Evolutionary conservation across 2,888 invertebrate species (phyloP).

Genomic region (Nebria salina): DNA sequence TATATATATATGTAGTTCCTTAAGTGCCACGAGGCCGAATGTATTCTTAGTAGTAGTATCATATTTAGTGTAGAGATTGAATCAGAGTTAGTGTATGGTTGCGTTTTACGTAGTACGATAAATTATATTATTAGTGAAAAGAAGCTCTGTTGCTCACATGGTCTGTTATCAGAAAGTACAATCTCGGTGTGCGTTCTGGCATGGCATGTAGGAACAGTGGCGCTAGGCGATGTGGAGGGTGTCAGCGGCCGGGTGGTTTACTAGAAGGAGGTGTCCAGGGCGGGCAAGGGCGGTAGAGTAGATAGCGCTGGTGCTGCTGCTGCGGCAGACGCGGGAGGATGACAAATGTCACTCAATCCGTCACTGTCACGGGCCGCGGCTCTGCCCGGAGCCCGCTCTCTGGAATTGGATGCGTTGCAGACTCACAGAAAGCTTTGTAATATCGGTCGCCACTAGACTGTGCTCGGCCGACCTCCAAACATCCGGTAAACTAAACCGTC

Average conservation of each 20-base stretch:
- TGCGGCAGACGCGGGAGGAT: conserved; percentile 69
- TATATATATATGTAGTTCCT: no score
- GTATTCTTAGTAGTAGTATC: no score
- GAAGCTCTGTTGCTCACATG: not conserved
- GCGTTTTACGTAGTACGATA: not conserved
- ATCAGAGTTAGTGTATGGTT: no score
- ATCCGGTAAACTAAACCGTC: conserved; percentile 55
- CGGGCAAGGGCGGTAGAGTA: conserved; percentile 51
- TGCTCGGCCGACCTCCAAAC: conserved; percentile 48
- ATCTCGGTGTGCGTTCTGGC: conserved; percentile 9
- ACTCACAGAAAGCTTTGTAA: conserved; percentile 65
- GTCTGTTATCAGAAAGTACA: not conserved
- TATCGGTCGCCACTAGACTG: conserved; percentile 61
- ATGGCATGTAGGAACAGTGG: conserved; percentile 28
- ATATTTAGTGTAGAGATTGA: no score
- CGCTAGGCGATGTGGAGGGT: conserved; percentile 16
- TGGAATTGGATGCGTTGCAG: conserved; percentile 65
- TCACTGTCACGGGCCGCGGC: conserved; percentile 69
- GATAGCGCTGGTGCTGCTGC: conserved; percentile 59
- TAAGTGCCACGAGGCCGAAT: no score
- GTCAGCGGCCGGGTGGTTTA: not conserved
- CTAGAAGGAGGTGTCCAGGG: conserved; percentile 36
- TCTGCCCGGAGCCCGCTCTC: conserved; percentile 56
- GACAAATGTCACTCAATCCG: conserved; percentile 76
- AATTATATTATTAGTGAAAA: not conserved